phyloP scores from a whole-genome alignment of 2,113 vertebrate species.

The Melanocharis versteri region DNA sequence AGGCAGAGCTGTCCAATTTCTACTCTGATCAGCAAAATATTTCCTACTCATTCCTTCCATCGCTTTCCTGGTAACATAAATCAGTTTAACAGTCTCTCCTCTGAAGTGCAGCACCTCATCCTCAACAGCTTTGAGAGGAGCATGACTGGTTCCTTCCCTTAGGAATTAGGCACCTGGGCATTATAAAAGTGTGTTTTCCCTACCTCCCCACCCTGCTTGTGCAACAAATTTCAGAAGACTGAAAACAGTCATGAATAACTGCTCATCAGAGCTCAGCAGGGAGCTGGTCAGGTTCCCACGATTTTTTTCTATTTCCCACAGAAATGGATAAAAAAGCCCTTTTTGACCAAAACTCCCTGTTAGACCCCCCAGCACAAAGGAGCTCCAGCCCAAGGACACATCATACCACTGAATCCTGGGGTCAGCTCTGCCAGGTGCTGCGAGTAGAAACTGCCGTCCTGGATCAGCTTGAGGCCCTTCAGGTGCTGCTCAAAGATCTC shows the following conservation, averaged over 20 bases:
- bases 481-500: constrained; percentile 97
- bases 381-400: neutral
- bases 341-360: neutral
- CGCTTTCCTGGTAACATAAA: neutral
- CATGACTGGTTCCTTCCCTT: neutral
- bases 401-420: constrained; percentile 92
- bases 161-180: neutral
- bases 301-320: neutral
- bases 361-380: neutral
- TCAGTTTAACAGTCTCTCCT: neutral
- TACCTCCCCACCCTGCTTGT: neutral
- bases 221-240: neutral
- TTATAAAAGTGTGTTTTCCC: neutral
- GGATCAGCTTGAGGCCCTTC: constrained; percentile 89
- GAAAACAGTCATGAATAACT: neutral
- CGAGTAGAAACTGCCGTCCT: constrained; percentile 86
- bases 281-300: neutral
- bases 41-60: neutral
- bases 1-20: neutral
- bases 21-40: neutral
- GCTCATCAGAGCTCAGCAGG: neutral
- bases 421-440: constrained; percentile 92
- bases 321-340: neutral
- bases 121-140: neutral
- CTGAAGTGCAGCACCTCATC: neutral